A percentile compares a stretch with the other conserved stretches of the same genome.
phyloP scores from a whole-genome alignment of 2,888 invertebrate genomes.

The Ditula angustiorana region DNA sequence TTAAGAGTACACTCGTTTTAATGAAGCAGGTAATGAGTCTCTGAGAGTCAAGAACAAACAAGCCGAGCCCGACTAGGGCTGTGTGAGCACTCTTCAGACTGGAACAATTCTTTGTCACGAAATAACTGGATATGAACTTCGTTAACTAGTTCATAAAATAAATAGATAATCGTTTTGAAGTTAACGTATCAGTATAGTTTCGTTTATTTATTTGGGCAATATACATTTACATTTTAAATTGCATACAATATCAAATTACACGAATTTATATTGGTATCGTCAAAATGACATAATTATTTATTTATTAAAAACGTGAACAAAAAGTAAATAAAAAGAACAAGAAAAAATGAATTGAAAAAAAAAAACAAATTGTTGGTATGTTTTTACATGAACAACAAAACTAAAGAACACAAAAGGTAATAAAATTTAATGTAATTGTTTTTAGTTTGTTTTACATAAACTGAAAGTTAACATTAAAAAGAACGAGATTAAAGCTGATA shows the following conservation, averaged over 20 bases:
- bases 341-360: no score
- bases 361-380: no score
- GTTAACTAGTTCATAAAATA: background rate
- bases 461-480: background rate
- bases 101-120: conserved; percentile 21
- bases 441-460: background rate
- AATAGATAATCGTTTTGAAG: no score
- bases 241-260: no score
- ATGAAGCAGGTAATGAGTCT: conserved; percentile 78
- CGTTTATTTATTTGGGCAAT: no score
- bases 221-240: no score
- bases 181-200: no score
- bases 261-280: no score
- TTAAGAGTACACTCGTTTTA: conserved; percentile 69
- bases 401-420: background rate
- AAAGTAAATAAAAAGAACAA: no score
- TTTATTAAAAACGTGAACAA: no score
- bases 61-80: conserved; percentile 49
- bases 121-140: conserved; percentile 15
- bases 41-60: conserved; percentile 68
- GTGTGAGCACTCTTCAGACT: conserved; percentile 45
- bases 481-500: background rate
- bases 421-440: background rate
- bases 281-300: no score
- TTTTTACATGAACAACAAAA: background rate